Conservation (phyloP, 2,113 vertebrate genomes). For the Bos taurus region ARS-UCD2.0 NC_037332.1:95445501-95446000, state of each 20-base stretch:
- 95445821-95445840: not conserved
- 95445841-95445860: not conserved
- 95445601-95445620: not conserved
- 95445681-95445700: not conserved
- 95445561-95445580: not conserved
- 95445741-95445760: not conserved
- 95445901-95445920: not conserved
- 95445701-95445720: not conserved
- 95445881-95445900: not conserved
- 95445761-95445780: not conserved
- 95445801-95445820: not conserved
- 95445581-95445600: not conserved
- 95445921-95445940: not conserved
- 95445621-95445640: not conserved
- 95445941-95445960: not conserved
- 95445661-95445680: not conserved
- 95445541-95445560: not conserved
- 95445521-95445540: not conserved
- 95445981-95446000: not conserved
- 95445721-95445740: not conserved
- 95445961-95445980: not conserved
- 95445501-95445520: not conserved
- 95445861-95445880: not conserved
- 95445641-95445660: not conserved
- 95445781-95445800: not conserved